A percentile compares a stretch with the other conserved stretches of the same genome.
Evolutionary conservation across 2,888 invertebrate species (phyloP).

Genomic region (Caenorhabditis japonica): DNA sequence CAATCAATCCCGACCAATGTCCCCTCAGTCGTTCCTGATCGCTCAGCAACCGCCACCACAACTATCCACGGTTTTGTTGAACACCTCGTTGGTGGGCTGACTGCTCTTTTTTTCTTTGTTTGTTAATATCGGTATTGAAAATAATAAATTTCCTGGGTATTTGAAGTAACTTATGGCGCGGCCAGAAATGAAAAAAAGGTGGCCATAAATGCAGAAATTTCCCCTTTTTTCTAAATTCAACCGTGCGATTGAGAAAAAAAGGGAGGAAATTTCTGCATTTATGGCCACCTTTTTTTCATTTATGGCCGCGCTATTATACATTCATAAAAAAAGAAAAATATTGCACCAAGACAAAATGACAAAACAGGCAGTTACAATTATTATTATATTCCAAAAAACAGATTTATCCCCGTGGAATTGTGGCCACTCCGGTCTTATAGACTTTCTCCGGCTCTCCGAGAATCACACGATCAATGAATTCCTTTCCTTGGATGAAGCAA

Average conservation of each 20-base stretch:
- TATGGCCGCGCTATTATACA: no score
- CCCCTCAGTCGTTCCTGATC: conserved; percentile 24
- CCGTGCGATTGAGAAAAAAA: no score
- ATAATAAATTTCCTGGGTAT: background rate
- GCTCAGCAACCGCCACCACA: conserved; percentile 33
- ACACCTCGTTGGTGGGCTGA: conserved; percentile 38
- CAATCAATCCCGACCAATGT: conserved; percentile 28
- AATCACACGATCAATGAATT: conserved; percentile 74
- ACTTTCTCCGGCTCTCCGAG: conserved; percentile 73
- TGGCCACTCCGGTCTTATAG: conserved; percentile 72
- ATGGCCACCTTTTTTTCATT: no score
- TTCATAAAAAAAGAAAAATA: conserved; percentile 6
- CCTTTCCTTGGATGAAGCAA: conserved; percentile 77
- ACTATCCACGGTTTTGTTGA: conserved; percentile 23
- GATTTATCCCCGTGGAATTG: conserved; percentile 47
- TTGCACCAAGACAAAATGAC: conserved; percentile 1
- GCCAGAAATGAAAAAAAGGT: conserved; percentile 1
- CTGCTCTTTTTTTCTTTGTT: background rate
- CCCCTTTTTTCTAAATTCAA: no score
- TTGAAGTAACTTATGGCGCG: background rate
- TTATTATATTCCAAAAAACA: background rate
- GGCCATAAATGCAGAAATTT: no score
- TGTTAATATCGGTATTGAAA: conserved; percentile 10
- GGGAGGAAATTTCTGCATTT: no score
- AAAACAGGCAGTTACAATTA: conserved; percentile 3